Base-by-base conservation (phyloP, 1,140 invertebrate species). In the Streblospio benedicti region DNA sequence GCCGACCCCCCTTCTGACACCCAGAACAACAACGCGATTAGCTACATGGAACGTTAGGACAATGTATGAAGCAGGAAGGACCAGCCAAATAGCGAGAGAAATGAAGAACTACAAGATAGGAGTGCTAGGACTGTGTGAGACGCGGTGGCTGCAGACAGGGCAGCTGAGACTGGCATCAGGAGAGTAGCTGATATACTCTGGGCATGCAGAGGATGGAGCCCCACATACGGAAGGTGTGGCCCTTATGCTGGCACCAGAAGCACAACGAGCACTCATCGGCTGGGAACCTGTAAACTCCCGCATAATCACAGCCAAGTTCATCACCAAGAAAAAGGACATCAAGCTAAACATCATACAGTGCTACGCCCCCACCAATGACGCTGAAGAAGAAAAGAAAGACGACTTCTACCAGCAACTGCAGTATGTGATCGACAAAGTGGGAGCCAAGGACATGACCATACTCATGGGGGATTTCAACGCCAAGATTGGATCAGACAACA, bases 391-490 rank as follows among this genome's bases (percentile, higher is more conserved):
- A 41, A 54, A 44, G 4, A 66, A 67, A 41, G 57, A 69, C 4
- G 25, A 52, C 2, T 68, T 65, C 27, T 68, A 63, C 41, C 56
- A 59, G 5, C 28, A 60, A 25, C 58, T 68, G 38, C 65, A 67
- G 44, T 35, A 33, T 14, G 30, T 31, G 25, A 16, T 64, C 6
- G 57, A 65, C 31, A 33, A 55, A 14, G 52, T 35, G 12, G 32
- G 31, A n/a, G 50, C 0, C 14, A 47, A 62, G n/a, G 64, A 65
- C 49, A 35, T 65, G 1, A 35, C 38, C 1, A 56, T 69, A 18
- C n/a, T 67, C 14, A 59, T 64, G 31, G 61, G 63, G 41, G 59
- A 65, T 51, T 18, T 65, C n/a, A 67, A 65, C 57, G 63, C 65
- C 2, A 65, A 66, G 35, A 44, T 64, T 20, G 62, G 67, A 25